Conservation (phyloP, 92 coral and sea anemone species). For the Heteractis magnifica region DNA sequence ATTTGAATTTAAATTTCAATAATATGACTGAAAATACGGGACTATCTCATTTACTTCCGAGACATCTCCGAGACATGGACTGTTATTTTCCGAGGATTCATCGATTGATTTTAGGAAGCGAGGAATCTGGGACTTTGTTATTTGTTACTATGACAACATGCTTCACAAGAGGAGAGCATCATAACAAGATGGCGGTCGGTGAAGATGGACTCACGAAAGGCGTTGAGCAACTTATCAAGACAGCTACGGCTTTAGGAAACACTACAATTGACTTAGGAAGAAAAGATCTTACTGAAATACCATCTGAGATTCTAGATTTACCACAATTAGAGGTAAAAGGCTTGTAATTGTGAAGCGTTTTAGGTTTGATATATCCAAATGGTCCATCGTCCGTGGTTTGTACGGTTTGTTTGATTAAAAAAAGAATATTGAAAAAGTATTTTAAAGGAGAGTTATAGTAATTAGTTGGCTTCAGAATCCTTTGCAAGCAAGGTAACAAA, state of each 20-base stretch:
- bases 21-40: background rate
- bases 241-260: conserved; percentile 82
- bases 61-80: background rate
- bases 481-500: background rate
- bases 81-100: background rate
- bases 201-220: conserved; percentile 46
- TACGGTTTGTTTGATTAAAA: background rate
- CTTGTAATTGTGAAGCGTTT: background rate
- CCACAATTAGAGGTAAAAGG: conserved; percentile 82
- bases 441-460: too few species aligned
- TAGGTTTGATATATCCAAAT: background rate
- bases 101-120: background rate
- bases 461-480: too few species aligned
- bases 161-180: background rate
- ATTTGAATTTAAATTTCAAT: background rate
- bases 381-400: background rate
- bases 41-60: background rate
- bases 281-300: conserved; percentile 79
- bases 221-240: conserved; percentile 84
- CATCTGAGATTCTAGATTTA: conserved; percentile 69
- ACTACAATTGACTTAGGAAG: conserved; percentile 81
- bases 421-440: background rate
- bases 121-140: background rate
- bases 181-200: conserved; percentile 91
- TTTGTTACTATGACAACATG: conserved; percentile 11